Evolutionary conservation across 2,113 vertebrate genomes (phyloP).

Genomic region (Sebastes fasciatus): DNA sequence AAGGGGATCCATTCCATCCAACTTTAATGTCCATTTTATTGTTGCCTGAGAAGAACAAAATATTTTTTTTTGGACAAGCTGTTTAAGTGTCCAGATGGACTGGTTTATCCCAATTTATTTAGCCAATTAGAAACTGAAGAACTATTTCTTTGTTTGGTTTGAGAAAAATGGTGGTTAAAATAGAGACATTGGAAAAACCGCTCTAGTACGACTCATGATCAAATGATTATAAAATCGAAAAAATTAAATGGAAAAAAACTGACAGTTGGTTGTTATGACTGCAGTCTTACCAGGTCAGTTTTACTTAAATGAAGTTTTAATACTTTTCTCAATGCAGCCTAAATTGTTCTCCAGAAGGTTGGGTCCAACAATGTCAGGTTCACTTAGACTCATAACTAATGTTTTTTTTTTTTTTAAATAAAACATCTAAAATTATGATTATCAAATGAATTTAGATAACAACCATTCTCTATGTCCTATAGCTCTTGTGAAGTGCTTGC

Average conservation of each 20-base stretch:
- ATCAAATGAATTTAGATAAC: constrained; percentile 10
- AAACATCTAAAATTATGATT: constrained; percentile 20
- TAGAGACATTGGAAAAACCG: too few species aligned
- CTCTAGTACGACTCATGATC: neutral
- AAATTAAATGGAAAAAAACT: neutral
- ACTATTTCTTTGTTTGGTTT: neutral
- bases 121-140: neutral
- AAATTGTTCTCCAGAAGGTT: neutral
- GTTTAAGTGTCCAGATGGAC: neutral
- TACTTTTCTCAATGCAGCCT: neutral
- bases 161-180: neutral
- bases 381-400: too few species aligned
- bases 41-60: neutral
- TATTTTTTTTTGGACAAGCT: neutral
- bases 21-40: neutral
- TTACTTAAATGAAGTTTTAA: neutral
- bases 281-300: too few species aligned
- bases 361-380: too few species aligned
- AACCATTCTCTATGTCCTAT: neutral
- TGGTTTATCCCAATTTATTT: neutral
- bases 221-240: neutral
- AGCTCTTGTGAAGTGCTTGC: constrained; percentile 16
- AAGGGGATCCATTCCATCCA: neutral
- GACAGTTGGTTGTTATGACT: neutral
- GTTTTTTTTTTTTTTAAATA: neutral